phyloP scores from a whole-genome alignment of 2,113 vertebrate genomes.

The Hemiscyllium ocellatum region DNA sequence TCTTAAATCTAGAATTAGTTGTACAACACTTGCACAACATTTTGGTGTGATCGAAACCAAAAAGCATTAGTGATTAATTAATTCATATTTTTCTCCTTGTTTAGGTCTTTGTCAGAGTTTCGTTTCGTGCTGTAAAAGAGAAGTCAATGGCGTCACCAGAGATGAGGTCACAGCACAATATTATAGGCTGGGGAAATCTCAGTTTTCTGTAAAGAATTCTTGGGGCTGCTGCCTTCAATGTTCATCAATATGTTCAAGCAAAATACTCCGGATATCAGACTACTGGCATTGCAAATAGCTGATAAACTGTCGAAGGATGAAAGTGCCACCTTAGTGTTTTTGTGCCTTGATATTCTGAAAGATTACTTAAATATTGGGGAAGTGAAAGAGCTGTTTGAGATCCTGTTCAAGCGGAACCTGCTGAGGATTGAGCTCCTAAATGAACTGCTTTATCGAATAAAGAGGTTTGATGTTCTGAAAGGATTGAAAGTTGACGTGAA shows the following conservation, averaged over 20 bases:
- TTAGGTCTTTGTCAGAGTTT: background rate
- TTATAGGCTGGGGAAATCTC: background rate
- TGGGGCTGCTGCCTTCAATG: background rate
- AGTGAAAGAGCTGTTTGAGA: conserved; percentile 50
- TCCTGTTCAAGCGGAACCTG: conserved; percentile 51
- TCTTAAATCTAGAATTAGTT: background rate
- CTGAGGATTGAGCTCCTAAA: conserved; percentile 48
- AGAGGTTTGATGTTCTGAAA: conserved; percentile 74
- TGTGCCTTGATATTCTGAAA: conserved; percentile 55
- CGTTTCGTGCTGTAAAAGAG: background rate
- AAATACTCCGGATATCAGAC: background rate
- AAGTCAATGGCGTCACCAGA: background rate
- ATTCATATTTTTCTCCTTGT: background rate
- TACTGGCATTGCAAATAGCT: conserved; percentile 46
- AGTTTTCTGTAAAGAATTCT: background rate
- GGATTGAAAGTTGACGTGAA: conserved; percentile 53
- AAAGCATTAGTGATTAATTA: background rate
- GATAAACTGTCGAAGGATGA: conserved; percentile 61
- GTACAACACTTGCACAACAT: background rate
- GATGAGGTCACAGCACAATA: background rate
- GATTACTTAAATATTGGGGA: conserved; percentile 40
- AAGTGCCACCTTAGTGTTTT: conserved; percentile 55
- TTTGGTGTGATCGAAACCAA: background rate
- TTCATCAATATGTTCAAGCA: background rate
- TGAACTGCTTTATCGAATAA: conserved; percentile 67